Evolutionary conservation across 2,888 invertebrate genomes (phyloP).

Genomic region (Caenorhabditis drosophilae): DNA sequence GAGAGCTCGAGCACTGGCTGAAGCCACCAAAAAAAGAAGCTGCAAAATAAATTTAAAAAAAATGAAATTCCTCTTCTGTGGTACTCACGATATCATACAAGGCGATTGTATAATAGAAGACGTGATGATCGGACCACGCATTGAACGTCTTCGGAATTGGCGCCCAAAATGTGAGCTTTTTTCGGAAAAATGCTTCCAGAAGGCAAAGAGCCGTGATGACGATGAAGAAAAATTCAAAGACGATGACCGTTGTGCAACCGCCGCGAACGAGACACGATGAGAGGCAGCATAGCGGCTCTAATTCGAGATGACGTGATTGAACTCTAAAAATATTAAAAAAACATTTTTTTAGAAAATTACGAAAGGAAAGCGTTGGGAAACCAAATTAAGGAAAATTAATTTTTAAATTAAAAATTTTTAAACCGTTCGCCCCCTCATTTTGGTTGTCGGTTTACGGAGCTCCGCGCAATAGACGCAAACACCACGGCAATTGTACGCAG

Average conservation of each 20-base stretch:
- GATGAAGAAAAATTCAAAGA: conserved; percentile 52
- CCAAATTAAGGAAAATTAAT: too few species aligned
- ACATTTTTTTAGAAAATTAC: too few species aligned
- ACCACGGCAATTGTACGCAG: too few species aligned
- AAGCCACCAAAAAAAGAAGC: conserved; percentile 24
- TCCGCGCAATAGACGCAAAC: too few species aligned
- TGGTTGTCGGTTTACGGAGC: too few species aligned
- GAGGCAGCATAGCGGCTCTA: conserved; percentile 66
- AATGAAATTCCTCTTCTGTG: background rate
- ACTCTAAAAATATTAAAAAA: conserved; percentile 62
- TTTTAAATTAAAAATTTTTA: too few species aligned
- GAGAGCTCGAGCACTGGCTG: conserved; percentile 22
- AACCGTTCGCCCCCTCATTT: too few species aligned
- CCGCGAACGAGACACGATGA: conserved; percentile 66
- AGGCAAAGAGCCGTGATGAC: conserved; percentile 36
- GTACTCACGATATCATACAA: conserved; percentile 45
- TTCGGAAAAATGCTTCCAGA: conserved; percentile 39
- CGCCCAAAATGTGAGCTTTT: conserved; percentile 40
- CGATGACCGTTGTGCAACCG: conserved; percentile 62
- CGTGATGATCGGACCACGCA: conserved; percentile 38
- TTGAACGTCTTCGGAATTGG: conserved; percentile 37
- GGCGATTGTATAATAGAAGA: conserved; percentile 38
- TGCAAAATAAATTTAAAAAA: conserved; percentile 10
- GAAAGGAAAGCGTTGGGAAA: too few species aligned
- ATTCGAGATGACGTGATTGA: conserved; percentile 61